Percentiles rank a stretch among this genome's conserved stretches.
Conservation (phyloP, 2,888 invertebrate genomes). For the Xestoiulus laeticollis region DNA sequence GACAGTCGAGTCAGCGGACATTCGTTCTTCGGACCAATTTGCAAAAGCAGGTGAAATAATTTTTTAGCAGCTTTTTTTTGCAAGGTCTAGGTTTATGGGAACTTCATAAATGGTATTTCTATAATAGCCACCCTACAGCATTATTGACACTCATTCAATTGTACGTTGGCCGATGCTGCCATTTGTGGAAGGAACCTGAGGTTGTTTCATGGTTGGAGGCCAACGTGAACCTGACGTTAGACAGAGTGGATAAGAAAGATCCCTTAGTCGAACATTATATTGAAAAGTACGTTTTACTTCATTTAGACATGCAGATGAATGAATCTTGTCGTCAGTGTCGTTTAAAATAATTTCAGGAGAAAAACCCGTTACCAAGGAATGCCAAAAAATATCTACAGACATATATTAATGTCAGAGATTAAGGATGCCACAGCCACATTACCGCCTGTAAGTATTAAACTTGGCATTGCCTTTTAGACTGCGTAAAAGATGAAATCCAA, state of each 20-base stretch:
- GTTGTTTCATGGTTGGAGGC: slow-evolving; percentile 79
- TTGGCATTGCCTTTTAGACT: no score
- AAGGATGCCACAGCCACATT: slow-evolving; percentile 72
- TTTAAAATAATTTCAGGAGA: slow-evolving; percentile 62
- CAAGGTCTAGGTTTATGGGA: no score
- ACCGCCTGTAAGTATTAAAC: slow-evolving; percentile 68
- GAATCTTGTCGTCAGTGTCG: neutral
- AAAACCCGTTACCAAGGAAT: slow-evolving; percentile 72
- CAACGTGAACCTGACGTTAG: slow-evolving; percentile 74
- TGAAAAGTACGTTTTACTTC: slow-evolving; percentile 65
- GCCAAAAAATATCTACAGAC: slow-evolving; percentile 75
- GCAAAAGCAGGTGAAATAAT: slow-evolving; percentile 63
- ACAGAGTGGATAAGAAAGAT: slow-evolving; percentile 73
- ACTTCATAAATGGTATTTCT: slow-evolving; percentile 55
- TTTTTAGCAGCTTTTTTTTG: no score
- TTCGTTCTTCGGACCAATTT: slow-evolving; percentile 66
- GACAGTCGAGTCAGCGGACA: slow-evolving; percentile 73
- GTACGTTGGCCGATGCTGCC: slow-evolving; percentile 77
- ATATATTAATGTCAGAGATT: slow-evolving; percentile 76
- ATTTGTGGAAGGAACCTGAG: slow-evolving; percentile 81
- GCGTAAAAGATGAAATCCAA: no score
- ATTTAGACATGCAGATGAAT: slow-evolving; percentile 18
- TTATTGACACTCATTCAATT: slow-evolving; percentile 76
- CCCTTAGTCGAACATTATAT: slow-evolving; percentile 71
- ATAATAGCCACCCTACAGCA: slow-evolving; percentile 70